Base-by-base conservation (phyloP, 2,797 vertebrate species). In the Paramormyrops hopkinsi region DNA sequence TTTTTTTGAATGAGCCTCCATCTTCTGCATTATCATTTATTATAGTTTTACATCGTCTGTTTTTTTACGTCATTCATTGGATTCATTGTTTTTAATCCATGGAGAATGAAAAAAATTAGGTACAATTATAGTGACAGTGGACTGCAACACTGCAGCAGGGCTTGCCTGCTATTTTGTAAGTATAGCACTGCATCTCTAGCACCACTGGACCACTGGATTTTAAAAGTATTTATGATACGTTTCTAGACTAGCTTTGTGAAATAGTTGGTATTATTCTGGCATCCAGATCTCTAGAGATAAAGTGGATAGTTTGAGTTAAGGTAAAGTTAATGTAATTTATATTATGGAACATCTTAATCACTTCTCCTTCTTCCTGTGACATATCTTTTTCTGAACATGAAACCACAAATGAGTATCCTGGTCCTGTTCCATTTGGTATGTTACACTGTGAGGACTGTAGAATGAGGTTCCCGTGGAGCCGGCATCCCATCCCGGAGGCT, bases 161-260 rank as follows among this genome's bases (percentile, higher is more conserved):
- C 5, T 9, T 79, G 88, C 69, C 17, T 69, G 1, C 17, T 50
- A 1, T 11, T 25, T 46, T 29, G 44, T 33, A 86, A 53, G 9
- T 33, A 54, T 37, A 53, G 88, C 88, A 54, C 89, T 90, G 90
- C 89, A 88, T 90, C 90, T 88, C 89, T 90, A 89, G 90, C 87
- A 22, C 73, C 17, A 48, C 22, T 88, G 84, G 65, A 88, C 73
- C 12, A 48, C 22, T 88, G 84, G 65, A 88, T 82, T 89, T 90
- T 19, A 6, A 86, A 84, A 82, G 89, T 90, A 29, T 59, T 85
- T 14, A 2, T 4, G n/a, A 19, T 59, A 22, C 6, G 1, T 54
- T 41, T 82, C n/a, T 86, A 7, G 6, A 41, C 6, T 33, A 4
- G 48, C 37, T 90, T 41, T 25, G 85, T 89, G 29, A 17, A 88